A percentile compares a stretch with the other conserved stretches of the same genome.
Conservation (phyloP, 1,140 invertebrate species). For the Musca domestica region DNA sequence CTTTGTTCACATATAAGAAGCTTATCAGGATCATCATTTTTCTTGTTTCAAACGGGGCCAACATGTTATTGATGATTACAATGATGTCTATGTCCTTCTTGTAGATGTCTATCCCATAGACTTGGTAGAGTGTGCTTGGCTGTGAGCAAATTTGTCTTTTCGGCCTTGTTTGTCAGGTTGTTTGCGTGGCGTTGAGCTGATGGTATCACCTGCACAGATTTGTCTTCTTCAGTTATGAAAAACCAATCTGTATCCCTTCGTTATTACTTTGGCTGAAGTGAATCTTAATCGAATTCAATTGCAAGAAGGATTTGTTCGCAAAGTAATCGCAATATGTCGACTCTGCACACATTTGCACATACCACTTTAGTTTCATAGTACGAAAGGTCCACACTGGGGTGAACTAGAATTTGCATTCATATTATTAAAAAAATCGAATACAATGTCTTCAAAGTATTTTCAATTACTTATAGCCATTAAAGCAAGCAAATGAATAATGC, state of each 20-base stretch:
- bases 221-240: conserved; percentile 14
- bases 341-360: background rate
- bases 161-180: background rate
- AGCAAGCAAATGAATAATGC: too few relatives aligned
- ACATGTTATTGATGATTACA: conserved; percentile 18
- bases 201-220: conserved; percentile 18
- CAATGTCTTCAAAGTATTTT: too few relatives aligned
- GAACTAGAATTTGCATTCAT: too few relatives aligned
- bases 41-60: background rate
- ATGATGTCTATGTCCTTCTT: background rate
- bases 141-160: background rate
- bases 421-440: too few relatives aligned
- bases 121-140: background rate
- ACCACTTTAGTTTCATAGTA: background rate
- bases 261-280: background rate
- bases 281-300: conserved; percentile 16
- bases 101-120: background rate
- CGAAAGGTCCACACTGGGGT: too few relatives aligned
- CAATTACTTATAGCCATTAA: too few relatives aligned
- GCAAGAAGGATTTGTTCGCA: conserved; percentile 13
- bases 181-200: background rate
- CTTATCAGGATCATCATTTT: conserved; percentile 17
- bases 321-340: background rate
- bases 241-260: background rate
- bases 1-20: conserved; percentile 17